A percentile compares a stretch with the other conserved stretches of the same genome.
phyloP scores from a whole-genome alignment of 2,888 invertebrate species.

The Odontocolon sp. region DNA sequence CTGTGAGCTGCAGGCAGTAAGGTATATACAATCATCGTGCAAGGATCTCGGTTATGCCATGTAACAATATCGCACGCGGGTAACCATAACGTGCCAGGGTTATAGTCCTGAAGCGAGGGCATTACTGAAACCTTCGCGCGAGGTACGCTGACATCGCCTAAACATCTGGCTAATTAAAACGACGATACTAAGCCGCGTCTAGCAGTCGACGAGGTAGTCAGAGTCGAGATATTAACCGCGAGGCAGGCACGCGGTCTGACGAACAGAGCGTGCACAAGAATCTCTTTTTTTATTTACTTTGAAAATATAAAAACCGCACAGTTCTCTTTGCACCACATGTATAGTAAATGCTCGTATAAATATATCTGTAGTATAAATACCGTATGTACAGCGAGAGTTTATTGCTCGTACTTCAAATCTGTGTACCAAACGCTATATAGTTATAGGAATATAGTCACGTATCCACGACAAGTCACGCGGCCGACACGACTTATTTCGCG shows the following conservation, averaged over 20 bases:
- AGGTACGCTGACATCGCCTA: conserved; percentile 68
- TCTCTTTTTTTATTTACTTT: conserved; percentile 31
- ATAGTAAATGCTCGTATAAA: conserved; percentile 40
- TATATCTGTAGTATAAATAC: conserved; percentile 52
- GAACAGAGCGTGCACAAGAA: conserved; percentile 48
- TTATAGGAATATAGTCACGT: conserved; percentile 35
- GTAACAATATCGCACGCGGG: conserved; percentile 60
- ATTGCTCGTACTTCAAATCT: conserved; percentile 59
- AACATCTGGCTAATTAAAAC: conserved; percentile 75
- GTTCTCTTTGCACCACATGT: conserved; percentile 34
- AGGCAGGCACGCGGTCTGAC: conserved; percentile 43
- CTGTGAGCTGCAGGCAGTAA: not conserved
- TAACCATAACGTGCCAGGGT: conserved; percentile 58
- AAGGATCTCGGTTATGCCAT: conserved; percentile 55
- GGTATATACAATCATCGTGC: conserved; percentile 41
- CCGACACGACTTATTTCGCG: conserved; percentile 55
- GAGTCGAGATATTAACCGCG: conserved; percentile 45
- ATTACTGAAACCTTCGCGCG: conserved; percentile 22
- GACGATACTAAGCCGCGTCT: conserved; percentile 58
- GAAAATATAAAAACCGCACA: not conserved
- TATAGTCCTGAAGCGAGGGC: conserved; percentile 37
- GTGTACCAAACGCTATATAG: conserved; percentile 27
- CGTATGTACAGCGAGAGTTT: conserved; percentile 52
- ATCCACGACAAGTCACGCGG: conserved; percentile 48
- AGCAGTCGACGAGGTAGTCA: conserved; percentile 24